Evolutionary conservation across 2,888 invertebrate genomes (phyloP), one percentile per base, ranked within the genome.

Genomic region (Leucozona laternaria): DNA sequence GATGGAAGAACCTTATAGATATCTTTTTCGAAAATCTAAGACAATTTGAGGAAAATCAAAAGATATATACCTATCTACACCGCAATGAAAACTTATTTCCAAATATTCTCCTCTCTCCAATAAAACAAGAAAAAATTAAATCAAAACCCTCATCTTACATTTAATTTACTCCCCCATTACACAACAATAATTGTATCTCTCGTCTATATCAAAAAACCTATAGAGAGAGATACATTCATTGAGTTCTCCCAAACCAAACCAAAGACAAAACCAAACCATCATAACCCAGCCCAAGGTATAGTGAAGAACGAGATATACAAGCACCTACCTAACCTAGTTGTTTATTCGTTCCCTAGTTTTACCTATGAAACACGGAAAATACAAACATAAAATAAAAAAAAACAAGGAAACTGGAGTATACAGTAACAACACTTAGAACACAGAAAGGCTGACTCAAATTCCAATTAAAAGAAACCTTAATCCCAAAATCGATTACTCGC

Each of bases 381-480:
- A 58, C 13, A 22, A 43, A 13, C 5, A 31, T 31, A 31, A 7
- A 40, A 40, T 37, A 37, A 11, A 37, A 40, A 37, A 55, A n/a
- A 57, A 73, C 25, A 66, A 43, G 66, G 68, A 64, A 84, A 64
- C 40, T 68, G 43, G 48, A 73, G 43, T 57, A 73, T 48, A 68
- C 68, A 73, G 31, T 55, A 53, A 66, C 43, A 70, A 64, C 70
- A 71, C 68, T 73, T 66, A 25, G 10, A 66, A 48, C 75, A 79
- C 58, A 62, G 73, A 85, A 85, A 60, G 81, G 85, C 72, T 81
- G 85, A 85, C 73, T 81, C 85, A 78, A 85, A 85, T 85, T 81
- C 85, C 79, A 86, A 86, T 86, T 86, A 82, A 70, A 79, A 82
- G 75, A 86, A 86, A 86, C 86, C 86, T 81, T 86, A 86, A 85